A percentile compares a stretch with the other conserved stretches of the same genome.
phyloP scores from a whole-genome alignment of 2,888 invertebrate species.

The Pachliopta kotzebuea region DNA sequence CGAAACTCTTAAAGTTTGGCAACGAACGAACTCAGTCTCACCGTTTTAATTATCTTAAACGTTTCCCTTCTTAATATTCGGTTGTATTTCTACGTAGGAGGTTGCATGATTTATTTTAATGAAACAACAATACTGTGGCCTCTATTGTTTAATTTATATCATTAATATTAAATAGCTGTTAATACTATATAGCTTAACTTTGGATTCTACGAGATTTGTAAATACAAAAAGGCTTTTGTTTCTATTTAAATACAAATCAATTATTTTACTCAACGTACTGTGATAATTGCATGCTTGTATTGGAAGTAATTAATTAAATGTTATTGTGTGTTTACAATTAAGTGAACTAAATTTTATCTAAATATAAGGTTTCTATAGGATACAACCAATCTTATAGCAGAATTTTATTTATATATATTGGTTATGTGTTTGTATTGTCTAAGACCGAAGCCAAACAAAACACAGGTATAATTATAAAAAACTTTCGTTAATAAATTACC shows the following conservation, averaged over 20 bases:
- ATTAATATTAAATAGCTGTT: not conserved
- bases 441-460: too few species aligned
- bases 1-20: slow-evolving; percentile 27
- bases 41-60: slow-evolving; percentile 36
- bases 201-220: not conserved
- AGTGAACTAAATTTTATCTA: too few species aligned
- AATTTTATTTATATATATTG: too few species aligned
- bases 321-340: too few species aligned
- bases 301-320: too few species aligned
- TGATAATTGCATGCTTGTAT: too few species aligned
- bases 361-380: too few species aligned
- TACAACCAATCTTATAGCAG: too few species aligned
- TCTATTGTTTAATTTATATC: not conserved
- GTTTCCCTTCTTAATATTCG: slow-evolving; percentile 30
- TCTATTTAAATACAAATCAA: not conserved
- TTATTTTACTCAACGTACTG: not conserved
- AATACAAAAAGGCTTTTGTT: not conserved
- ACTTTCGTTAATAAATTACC: too few species aligned
- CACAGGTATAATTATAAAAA: too few species aligned
- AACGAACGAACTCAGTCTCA: slow-evolving; percentile 34
- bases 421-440: too few species aligned
- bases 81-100: slow-evolving; percentile 21
- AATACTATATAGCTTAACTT: too few species aligned
- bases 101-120: slow-evolving; percentile 15
- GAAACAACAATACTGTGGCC: slow-evolving; percentile 5